Conservation (phyloP, 2,113 vertebrate genomes). For the Pollimyrus isidori region DNA sequence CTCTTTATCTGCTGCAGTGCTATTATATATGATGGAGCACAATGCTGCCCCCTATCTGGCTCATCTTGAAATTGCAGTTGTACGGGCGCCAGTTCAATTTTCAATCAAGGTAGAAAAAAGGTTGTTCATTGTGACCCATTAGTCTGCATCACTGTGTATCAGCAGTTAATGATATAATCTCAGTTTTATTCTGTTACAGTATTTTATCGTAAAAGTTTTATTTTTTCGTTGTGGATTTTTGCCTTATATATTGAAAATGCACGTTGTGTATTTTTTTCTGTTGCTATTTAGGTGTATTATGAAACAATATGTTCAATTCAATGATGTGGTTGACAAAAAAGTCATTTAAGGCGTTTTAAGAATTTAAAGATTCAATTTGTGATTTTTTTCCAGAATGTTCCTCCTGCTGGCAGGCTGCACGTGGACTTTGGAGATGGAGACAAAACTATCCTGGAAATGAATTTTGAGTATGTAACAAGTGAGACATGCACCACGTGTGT, state of each 20-base stretch:
- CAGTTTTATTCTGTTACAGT: not conserved
- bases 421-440: conserved; percentile 17
- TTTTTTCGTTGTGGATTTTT: not conserved
- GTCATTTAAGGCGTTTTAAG: too few relatives aligned
- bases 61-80: conserved; percentile 10
- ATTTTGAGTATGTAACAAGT: not conserved
- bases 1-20: conserved; percentile 13
- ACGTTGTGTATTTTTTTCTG: not conserved
- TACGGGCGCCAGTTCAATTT: conserved; percentile 1
- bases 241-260: not conserved
- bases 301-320: not conserved
- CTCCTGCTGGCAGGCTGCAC: not conserved
- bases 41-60: conserved; percentile 15
- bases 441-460: not conserved
- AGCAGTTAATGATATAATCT: not conserved
- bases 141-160: not conserved
- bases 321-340: not conserved
- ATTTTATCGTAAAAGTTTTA: not conserved
- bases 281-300: not conserved
- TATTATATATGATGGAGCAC: conserved; percentile 12
- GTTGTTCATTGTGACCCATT: not conserved
- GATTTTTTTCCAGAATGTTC: conserved; percentile 16
- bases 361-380: not conserved
- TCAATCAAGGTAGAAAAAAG: conserved; percentile 26
- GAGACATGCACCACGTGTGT: not conserved